Conservation (phyloP, 37 sponge, comb jelly and placozoan genomes). For the Geodia barretti region DNA sequence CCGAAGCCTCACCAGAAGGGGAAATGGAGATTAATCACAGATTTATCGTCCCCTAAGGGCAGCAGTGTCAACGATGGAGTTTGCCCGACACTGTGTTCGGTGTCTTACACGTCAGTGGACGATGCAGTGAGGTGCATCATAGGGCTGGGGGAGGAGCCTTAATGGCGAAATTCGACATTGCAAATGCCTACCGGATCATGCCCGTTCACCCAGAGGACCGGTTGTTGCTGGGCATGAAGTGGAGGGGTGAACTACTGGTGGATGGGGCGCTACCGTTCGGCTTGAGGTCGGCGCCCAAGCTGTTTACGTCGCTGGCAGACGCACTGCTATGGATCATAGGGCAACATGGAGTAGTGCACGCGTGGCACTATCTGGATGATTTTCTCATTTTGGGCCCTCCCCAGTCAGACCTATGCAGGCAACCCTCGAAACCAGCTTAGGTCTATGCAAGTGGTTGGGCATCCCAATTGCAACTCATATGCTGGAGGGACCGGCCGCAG, state of each 20-base stretch:
- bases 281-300: no score
- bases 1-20: slow-evolving; percentile 27
- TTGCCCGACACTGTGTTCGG: neutral
- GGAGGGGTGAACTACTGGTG: no score
- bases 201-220: slow-evolving; percentile 31
- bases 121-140: neutral
- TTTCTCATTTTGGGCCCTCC: no score
- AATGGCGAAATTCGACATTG: slow-evolving; percentile 31
- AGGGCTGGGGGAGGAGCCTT: slow-evolving; percentile 1
- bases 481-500: neutral
- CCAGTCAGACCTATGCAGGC: no score
- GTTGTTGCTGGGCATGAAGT: slow-evolving; percentile 16
- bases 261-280: no score
- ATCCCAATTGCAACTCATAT: neutral
- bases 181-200: slow-evolving; percentile 25
- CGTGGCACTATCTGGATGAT: no score
- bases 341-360: no score
- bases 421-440: no score
- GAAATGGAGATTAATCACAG: slow-evolving; percentile 35
- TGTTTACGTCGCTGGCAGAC: no score
- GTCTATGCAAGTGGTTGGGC: no score
- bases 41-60: slow-evolving; percentile 28
- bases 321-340: no score
- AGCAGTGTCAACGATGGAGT: slow-evolving; percentile 54
- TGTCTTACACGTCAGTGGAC: slow-evolving; percentile 15